phyloP scores from a whole-genome alignment of 92 coral and sea anemone genomes.

The Zoanthus gigantus region DNA sequence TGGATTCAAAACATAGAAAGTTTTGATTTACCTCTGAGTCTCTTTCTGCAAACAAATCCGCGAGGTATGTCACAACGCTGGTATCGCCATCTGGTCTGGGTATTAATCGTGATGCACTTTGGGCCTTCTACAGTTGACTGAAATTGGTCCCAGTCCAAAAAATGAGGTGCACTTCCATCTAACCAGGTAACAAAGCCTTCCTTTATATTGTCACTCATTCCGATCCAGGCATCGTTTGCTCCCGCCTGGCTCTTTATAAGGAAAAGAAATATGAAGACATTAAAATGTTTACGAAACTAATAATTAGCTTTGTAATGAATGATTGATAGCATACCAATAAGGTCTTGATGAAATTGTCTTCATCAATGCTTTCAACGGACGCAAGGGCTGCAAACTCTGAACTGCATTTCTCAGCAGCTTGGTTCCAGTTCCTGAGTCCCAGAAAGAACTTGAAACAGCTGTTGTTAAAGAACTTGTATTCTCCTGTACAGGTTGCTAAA shows the following conservation, averaged over 20 bases:
- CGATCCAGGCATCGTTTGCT: slow-evolving; percentile 90
- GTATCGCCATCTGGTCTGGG: slow-evolving; percentile 84
- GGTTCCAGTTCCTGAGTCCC: slow-evolving; percentile 89
- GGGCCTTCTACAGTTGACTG: slow-evolving; percentile 72
- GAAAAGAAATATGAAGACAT: background rate
- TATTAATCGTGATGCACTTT: slow-evolving; percentile 76
- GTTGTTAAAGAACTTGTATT: slow-evolving; percentile 68
- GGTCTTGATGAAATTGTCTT: slow-evolving; percentile 78
- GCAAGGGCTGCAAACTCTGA: slow-evolving; percentile 80
- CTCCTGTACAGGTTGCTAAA: slow-evolving; percentile 74
- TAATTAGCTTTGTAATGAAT: background rate
- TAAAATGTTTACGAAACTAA: background rate
- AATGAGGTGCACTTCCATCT: slow-evolving; percentile 77
- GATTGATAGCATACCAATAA: slow-evolving; percentile 64
- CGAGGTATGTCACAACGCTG: slow-evolving; percentile 71
- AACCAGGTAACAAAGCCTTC: slow-evolving; percentile 78
- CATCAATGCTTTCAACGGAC: slow-evolving; percentile 77
- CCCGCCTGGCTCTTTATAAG: slow-evolving; percentile 52
- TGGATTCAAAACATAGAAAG: no score
- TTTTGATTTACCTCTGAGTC: slow-evolving; percentile 77
- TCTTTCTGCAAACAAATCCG: slow-evolving; percentile 90
- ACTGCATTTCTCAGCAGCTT: slow-evolving; percentile 87
- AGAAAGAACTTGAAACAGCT: slow-evolving; percentile 84
- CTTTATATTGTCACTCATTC: slow-evolving; percentile 82
- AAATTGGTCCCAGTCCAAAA: slow-evolving; percentile 72